phyloP scores from a whole-genome alignment of 1,140 invertebrate genomes.

The Acromyrmex heyeri region DNA sequence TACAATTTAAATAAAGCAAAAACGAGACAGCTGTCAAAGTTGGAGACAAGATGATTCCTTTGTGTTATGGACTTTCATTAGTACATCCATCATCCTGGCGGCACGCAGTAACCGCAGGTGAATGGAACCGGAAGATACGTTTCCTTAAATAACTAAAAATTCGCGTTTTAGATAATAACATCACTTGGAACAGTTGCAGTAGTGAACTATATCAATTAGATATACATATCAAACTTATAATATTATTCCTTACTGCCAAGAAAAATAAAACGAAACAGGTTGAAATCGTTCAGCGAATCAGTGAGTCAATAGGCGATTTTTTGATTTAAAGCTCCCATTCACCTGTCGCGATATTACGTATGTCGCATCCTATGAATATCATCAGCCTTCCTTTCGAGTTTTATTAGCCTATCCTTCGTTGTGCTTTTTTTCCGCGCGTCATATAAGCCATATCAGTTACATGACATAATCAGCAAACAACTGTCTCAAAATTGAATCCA shows the following conservation, averaged over 20 bases:
- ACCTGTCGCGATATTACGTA: constrained; percentile 10
- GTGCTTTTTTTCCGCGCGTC: neutral
- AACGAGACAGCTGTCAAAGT: constrained; percentile 72
- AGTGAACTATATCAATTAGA: too few species aligned
- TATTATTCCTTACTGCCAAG: constrained; percentile 2
- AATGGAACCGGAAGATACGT: constrained; percentile 18
- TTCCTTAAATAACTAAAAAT: constrained; percentile 23
- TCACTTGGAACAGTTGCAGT: neutral
- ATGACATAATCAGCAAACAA: constrained; percentile 65
- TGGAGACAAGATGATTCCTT: constrained; percentile 4
- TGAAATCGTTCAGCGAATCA: neutral
- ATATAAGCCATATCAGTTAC: neutral
- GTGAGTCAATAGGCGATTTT: neutral
- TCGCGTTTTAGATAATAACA: neutral
- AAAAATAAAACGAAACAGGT: neutral
- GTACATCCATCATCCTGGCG: neutral
- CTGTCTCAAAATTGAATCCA: constrained; percentile 76
- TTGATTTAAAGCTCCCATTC: constrained; percentile 39
- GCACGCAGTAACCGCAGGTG: constrained; percentile 5
- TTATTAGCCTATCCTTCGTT: constrained; percentile 26
- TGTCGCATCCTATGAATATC: neutral
- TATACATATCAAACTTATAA: too few species aligned
- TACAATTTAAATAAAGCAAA: constrained; percentile 73
- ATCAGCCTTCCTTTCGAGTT: neutral
- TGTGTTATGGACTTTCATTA: neutral